Base-by-base conservation (phyloP, 2,888 invertebrate genomes). In the Phragmatobia fuliginosa region DNA sequence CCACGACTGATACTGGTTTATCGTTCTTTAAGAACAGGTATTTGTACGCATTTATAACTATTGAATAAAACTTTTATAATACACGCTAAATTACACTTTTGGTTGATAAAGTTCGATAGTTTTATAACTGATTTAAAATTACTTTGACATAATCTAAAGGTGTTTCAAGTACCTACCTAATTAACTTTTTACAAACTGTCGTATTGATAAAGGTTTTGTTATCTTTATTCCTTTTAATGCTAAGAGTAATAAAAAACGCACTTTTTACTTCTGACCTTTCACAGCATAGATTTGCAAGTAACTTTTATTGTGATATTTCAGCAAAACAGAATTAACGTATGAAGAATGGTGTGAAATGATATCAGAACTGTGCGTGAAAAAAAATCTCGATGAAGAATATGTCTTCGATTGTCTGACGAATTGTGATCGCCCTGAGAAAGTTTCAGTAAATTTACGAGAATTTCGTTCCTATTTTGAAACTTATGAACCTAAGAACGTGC, bases 1-100 rank as follows among this genome's bases (percentile, higher is more conserved):
- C 91, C 2, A 94, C 93, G 94, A 91, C 91, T 0, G 93, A 93
- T 33, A 94, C 94, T 0, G 94, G 94, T 7, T 82, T 68, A 56
- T 0, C 5, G 10, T 68, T 56, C 7, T 62, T 62, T 77, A 91
- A 88, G 74, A 89, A 77, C 73, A 78, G 86, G 91, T 91, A 82
- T 45, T 21, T 25, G 11, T n/a, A n/a, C 45, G 10, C n/a, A 32
- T 45, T 28, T 25, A 25, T 52, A 52, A 52, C 49, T 25, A 52
- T 11, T 52, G 3, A 52, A 18, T 25, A 10, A 21, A 21, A 25
- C n/a, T 8, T 7, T 2, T 45, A 18, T 45, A 45, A 49, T 18
- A 49, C 18, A 45, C 45, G 18, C 18, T 49, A 7, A 45, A 4
- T 49, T 10, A 49, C 49, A n/a, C n/a, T 21, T 49, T 18, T 3